phyloP scores from a whole-genome alignment of 2,113 vertebrate species.

The Embiotoca jacksoni region DNA sequence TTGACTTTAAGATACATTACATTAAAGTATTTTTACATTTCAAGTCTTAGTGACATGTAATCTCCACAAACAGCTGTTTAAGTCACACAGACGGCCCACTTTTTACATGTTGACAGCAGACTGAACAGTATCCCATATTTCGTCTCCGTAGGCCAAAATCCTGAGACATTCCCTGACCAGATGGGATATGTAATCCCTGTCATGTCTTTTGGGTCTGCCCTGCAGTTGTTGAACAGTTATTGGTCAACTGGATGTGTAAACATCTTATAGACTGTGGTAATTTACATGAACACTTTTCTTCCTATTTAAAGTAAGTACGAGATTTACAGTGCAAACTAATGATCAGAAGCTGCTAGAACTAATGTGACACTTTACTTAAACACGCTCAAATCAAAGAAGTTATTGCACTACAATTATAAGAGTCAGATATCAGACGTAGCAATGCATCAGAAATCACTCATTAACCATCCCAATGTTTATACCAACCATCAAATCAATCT shows the following conservation, averaged over 20 bases:
- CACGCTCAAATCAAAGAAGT: background rate
- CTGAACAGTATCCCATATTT: background rate
- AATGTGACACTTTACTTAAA: background rate
- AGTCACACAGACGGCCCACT: too few species aligned
- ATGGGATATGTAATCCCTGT: background rate
- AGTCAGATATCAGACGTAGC: background rate
- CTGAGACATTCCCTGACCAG: background rate
- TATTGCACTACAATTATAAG: background rate
- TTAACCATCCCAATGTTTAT: constrained; percentile 7
- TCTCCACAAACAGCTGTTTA: too few species aligned
- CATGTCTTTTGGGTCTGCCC: too few species aligned
- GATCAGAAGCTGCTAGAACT: background rate
- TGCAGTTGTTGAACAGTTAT: too few species aligned
- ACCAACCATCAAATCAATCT: background rate
- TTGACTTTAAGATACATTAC: too few species aligned
- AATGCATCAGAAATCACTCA: background rate
- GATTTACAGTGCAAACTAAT: too few species aligned
- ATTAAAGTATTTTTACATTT: too few species aligned
- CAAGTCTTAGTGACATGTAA: too few species aligned
- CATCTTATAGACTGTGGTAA: background rate
- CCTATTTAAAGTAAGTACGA: too few species aligned
- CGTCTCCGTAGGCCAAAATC: background rate
- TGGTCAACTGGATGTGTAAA: background rate
- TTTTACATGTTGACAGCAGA: background rate
- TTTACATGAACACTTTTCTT: constrained; percentile 3